These are phyloP conservation scores for Brachystomella parvula DNA, from an alignment of 1,140 invertebrate genomes.

Conservation along the genomic window DNA sequence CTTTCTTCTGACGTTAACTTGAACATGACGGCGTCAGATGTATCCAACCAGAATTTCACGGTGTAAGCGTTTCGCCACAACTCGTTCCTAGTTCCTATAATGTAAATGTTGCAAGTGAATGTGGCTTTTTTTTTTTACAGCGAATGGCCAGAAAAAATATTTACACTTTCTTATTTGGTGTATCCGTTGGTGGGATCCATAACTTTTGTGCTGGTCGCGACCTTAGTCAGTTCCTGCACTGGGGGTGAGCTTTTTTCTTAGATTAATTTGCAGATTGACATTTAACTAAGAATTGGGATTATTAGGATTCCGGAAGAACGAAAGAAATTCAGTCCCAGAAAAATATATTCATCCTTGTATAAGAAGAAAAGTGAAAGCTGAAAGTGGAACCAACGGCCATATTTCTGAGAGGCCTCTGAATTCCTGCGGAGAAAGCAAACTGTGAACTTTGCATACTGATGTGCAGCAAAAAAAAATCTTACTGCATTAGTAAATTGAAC, in stretches of 20 bases:
- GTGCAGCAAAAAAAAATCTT: too few relatives aligned
- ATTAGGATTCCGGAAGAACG: not conserved
- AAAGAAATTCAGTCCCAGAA: not conserved
- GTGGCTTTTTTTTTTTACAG: not conserved
- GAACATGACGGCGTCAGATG: not conserved
- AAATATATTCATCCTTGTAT: not conserved
- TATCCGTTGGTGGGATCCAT: not conserved
- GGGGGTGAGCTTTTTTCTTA: not conserved
- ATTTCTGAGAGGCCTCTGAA: not conserved
- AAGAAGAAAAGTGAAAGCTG: not conserved
- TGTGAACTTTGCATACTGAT: not conserved
- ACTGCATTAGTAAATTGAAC: too few relatives aligned
- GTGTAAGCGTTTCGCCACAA: too few relatives aligned
- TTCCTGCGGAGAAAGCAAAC: not conserved
- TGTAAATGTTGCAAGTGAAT: too few relatives aligned
- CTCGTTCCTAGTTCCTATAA: too few relatives aligned
- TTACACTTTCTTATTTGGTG: not conserved
- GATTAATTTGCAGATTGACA: not conserved
- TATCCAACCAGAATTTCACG: not conserved
- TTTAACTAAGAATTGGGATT: not conserved
- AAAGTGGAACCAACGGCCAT: not conserved
- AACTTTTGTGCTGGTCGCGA: not conserved
- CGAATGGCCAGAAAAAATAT: slow-evolving; percentile 5
- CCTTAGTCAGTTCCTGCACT: not conserved
- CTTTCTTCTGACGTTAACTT: not conserved